Base-by-base conservation (phyloP, 2,797 vertebrate species). In the Channallabes apus region DNA sequence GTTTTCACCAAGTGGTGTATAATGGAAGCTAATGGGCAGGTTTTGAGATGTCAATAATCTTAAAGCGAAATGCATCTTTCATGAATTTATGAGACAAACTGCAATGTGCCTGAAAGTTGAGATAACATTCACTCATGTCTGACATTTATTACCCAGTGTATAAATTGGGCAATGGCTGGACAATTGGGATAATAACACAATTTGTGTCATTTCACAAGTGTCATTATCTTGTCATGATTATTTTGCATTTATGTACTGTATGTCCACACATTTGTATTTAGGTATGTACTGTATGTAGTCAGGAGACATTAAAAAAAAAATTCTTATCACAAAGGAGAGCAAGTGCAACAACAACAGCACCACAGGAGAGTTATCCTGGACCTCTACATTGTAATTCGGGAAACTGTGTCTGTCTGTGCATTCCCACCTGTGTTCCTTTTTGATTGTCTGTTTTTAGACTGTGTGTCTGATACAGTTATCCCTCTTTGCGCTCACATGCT, bases 251-350 rank as follows among this genome's bases (percentile, higher is more conserved):
- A 2, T 71, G 8, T 35, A 18, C 3, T 0, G 18, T 9, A 11
- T 41, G 35, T 38, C 35, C 24, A 15, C 20, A 7, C 29, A 20
- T 71, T 71, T 71, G 7, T 32, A 69, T 22, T 22, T 35, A 41
- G 32, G 38, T 35, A 41, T 20, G 8, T 46, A 46, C n/a, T n/a
- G n/a, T n/a, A n/a, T n/a, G 7, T 69, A 85, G 54, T 32, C n/a
- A 68, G 51, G n/a, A 78, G 35, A 75, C 41, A 69, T 58, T 8
- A 11, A 82, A 68, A 84, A 78, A 76, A 9, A 85, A 35, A 35
- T 29, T 84, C 68, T 84, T 61, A 62, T 79, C 54, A 79, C 12
- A 62, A 62, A 62, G 32, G 12, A 73, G n/a, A 75, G 15, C 72
- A 56, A 38, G 1, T 73, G 29, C 62, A 35, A 15, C 20, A 68